Base-by-base conservation (phyloP, 2,888 invertebrate genomes). In the Lordiphosa fenestrarum region DNA sequence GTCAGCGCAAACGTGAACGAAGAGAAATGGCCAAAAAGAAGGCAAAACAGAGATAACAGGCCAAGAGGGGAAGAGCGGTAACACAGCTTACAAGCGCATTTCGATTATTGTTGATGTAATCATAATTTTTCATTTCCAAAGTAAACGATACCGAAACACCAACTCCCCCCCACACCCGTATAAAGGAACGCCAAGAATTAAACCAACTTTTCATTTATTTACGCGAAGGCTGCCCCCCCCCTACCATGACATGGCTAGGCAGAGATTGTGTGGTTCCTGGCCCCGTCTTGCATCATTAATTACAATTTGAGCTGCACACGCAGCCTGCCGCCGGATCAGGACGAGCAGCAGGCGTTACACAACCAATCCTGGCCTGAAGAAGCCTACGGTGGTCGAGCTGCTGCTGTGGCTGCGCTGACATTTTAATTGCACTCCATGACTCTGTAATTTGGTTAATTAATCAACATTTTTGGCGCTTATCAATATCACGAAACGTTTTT, bases 61-160 rank as follows among this genome's bases (percentile, higher is more conserved):
- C 64, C 62, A 57, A 62, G 57, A 60, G 60, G 73, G n/a, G 35
- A 56, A 61, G 48, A 49, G 63, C 12, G 42, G 7, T 6, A 25
- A 54, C 71, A 69, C 38, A 77, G 82, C 78, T 84, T 78, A 77
- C 84, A 78, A 81, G 84, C 84, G 84, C 77, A 77, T 84, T 78
- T 78, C 78, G 78, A 81, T 80, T 80, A 78, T 81, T 80, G 84
- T 80, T 84, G 78, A 84, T 80, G 78, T 80, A 80, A 80, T 80
- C 78, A 80, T 80, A 80, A 80, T 80, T 80, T 80, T 84, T 84
- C 84, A 80, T 84, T 80, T 77, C 82, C 78, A 84, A 82, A 84
- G 75, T 80, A 82, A 84, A 84, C 82, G 84, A 82, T 77, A 67
- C 53, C 55, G 39, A 23, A 35, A 51, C 61, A 41, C 41, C 50